Conservation (phyloP, 2,888 invertebrate genomes). For the Podotricha telesiphe region DNA sequence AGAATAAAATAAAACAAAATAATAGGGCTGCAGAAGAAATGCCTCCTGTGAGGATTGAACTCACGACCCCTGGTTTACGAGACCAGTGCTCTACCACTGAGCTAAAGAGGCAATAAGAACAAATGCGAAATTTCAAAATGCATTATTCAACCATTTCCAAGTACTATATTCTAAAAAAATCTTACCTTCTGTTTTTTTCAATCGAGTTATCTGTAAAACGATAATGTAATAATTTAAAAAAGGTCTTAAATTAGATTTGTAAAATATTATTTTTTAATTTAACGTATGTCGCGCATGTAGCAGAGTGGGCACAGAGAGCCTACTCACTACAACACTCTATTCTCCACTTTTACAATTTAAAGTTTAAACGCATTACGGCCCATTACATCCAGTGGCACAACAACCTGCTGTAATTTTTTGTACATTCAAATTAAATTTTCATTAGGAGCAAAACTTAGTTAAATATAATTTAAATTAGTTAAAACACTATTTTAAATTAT, state of each 20-base stretch:
- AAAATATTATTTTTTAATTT: too few relatives aligned
- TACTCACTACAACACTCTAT: too few relatives aligned
- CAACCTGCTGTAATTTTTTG: too few relatives aligned
- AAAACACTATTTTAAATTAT: too few relatives aligned
- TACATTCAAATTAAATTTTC: too few relatives aligned
- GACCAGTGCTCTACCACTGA: constrained; percentile 93
- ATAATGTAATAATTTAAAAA: constrained; percentile 21
- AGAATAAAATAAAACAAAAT: constrained; percentile 35
- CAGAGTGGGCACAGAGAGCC: too few relatives aligned
- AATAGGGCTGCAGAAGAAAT: constrained; percentile 48
- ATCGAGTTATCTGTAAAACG: constrained; percentile 57
- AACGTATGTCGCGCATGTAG: too few relatives aligned
- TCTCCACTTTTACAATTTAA: too few relatives aligned
- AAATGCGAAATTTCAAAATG: constrained; percentile 58
- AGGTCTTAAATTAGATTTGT: not conserved
- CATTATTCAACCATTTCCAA: constrained; percentile 21
- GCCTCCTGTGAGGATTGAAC: constrained; percentile 93
- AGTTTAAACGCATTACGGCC: too few relatives aligned
- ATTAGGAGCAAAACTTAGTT: too few relatives aligned
- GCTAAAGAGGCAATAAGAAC: constrained; percentile 87
- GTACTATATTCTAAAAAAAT: constrained; percentile 43
- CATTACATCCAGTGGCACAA: too few relatives aligned
- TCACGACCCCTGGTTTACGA: constrained; percentile 93
- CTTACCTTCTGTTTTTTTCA: constrained; percentile 47
- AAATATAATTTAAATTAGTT: too few relatives aligned